phyloP scores from a whole-genome alignment of 37 sponge, comb jelly and placozoan species.

The Dysidea cf. avara region DNA sequence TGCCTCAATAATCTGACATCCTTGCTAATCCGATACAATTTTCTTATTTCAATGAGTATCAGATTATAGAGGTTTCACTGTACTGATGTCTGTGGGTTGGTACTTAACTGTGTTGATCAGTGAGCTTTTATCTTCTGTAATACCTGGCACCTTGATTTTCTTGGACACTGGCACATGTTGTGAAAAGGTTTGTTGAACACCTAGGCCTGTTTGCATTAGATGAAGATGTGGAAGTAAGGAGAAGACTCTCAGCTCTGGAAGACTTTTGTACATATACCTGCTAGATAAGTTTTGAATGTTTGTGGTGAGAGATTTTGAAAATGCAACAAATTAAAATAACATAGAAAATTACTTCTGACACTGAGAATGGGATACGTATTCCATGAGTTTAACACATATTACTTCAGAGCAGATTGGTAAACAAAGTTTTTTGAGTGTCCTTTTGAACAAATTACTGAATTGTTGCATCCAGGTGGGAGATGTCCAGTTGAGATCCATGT shows the following conservation, averaged over 20 bases:
- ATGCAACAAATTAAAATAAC: conserved; percentile 22
- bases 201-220: conserved; percentile 36
- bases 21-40: too few species aligned
- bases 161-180: neutral
- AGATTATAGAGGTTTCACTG: too few species aligned
- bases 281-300: conserved; percentile 57
- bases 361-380: conserved; percentile 34
- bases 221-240: conserved; percentile 46
- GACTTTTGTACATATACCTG: conserved; percentile 54
- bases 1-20: too few species aligned
- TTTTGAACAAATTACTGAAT: conserved; percentile 29
- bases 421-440: conserved; percentile 39
- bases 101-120: neutral
- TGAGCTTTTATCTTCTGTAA: neutral
- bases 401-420: conserved; percentile 24
- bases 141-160: neutral
- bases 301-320: conserved; percentile 14
- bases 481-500: conserved; percentile 40
- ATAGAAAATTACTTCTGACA: conserved; percentile 24
- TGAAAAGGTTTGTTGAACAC: conserved; percentile 7
- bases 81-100: neutral
- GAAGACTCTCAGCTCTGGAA: conserved; percentile 26
- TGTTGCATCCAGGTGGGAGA: conserved; percentile 42
- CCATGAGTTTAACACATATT: conserved; percentile 12
- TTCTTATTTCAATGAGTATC: too few species aligned